phyloP scores from a whole-genome alignment of 2,888 invertebrate species.

The Poecilobothrus nobilitatus region DNA sequence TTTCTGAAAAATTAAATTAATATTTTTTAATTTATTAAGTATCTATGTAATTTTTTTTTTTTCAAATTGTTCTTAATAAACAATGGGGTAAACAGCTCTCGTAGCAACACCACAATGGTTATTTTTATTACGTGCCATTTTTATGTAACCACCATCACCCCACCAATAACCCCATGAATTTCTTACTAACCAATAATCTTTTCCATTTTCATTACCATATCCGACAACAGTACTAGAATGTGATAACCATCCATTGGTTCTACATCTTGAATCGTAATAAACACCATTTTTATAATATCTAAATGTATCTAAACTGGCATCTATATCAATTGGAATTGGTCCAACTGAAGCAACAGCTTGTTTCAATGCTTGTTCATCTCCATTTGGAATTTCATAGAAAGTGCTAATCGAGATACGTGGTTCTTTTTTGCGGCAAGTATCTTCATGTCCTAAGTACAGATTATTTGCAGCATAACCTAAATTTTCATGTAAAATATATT shows the following conservation, averaged over 20 bases:
- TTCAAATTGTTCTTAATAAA: constrained; percentile 42
- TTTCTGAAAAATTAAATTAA: too few relatives aligned
- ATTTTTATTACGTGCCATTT: constrained; percentile 67
- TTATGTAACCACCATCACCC: constrained; percentile 58
- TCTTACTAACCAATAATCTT: constrained; percentile 21
- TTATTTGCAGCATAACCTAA: neutral
- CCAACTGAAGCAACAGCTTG: constrained; percentile 17
- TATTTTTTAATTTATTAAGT: too few relatives aligned
- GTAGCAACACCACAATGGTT: constrained; percentile 77
- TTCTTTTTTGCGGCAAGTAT: neutral
- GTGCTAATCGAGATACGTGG: neutral
- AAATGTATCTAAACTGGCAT: constrained; percentile 15
- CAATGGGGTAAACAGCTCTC: constrained; percentile 68
- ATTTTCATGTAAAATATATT: neutral
- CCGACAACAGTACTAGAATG: constrained; percentile 20
- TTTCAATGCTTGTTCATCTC: constrained; percentile 18
- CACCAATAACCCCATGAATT: constrained; percentile 57
- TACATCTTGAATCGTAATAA: constrained; percentile 18
- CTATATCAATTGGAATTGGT: constrained; percentile 18
- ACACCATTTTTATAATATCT: constrained; percentile 17
- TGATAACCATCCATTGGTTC: constrained; percentile 7
- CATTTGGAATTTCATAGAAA: constrained; percentile 11
- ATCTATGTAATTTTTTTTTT: neutral
- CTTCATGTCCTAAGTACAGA: too few relatives aligned
- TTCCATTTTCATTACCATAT: constrained; percentile 16